phyloP scores from a whole-genome alignment of 2,113 vertebrate species.

The Sander lucioperca region DNA sequence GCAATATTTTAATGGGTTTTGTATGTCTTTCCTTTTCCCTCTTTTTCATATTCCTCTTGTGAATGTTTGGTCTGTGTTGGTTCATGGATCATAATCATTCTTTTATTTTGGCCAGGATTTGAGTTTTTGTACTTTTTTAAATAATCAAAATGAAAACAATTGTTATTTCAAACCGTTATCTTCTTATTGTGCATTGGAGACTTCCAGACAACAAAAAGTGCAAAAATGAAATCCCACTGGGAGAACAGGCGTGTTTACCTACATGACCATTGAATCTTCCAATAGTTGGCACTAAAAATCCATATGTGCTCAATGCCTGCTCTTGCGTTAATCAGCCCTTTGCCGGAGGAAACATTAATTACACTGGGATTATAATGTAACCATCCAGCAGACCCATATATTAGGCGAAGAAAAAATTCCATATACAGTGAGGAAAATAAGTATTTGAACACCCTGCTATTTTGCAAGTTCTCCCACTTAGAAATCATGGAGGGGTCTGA shows the following conservation, averaged over 20 bases:
- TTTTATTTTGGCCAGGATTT: not conserved
- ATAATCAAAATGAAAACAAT: not conserved
- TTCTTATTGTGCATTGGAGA: not conserved
- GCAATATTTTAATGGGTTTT: not conserved
- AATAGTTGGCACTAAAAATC: conserved; percentile 48
- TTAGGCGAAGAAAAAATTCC: conserved; percentile 53
- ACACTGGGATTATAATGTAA: conserved; percentile 71
- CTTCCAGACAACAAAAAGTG: not conserved
- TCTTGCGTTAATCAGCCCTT: conserved; percentile 64
- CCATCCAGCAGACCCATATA: conserved; percentile 44
- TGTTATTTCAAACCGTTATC: not conserved
- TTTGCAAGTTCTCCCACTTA: too few species aligned
- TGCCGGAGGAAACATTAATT: conserved; percentile 67
- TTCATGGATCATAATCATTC: not conserved
- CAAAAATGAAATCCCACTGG: not conserved
- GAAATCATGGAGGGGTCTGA: too few species aligned
- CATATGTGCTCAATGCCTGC: conserved; percentile 51
- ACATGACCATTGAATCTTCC: conserved; percentile 50
- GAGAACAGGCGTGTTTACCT: conserved; percentile 37
- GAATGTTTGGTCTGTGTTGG: not conserved
- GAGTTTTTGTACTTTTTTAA: not conserved
- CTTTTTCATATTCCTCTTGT: not conserved
- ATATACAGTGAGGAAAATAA: too few species aligned
- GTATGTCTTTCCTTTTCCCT: not conserved
- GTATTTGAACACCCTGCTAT: too few species aligned